phyloP scores from a whole-genome alignment of 2,113 vertebrate genomes.

The Aleadryas rufinucha region DNA sequence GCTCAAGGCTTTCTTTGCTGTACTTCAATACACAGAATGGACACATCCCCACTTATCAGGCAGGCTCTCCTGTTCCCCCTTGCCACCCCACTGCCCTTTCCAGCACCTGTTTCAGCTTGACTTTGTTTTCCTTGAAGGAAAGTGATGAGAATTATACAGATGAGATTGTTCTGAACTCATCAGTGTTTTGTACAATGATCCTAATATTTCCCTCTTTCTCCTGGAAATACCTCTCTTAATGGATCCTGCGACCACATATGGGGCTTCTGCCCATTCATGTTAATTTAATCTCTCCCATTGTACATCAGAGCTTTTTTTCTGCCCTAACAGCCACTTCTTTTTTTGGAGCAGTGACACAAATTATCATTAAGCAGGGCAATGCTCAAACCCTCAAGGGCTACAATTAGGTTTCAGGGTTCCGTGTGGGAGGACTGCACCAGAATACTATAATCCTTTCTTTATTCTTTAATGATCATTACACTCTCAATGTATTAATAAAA shows the following conservation, averaged over 20 bases:
- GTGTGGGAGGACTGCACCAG: conserved; percentile 48
- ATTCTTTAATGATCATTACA: conserved; percentile 53
- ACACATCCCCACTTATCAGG: not conserved
- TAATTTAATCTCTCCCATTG: conserved; percentile 54
- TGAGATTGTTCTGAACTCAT: conserved; percentile 1
- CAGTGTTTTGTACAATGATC: conserved; percentile 8
- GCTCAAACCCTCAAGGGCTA: conserved; percentile 47
- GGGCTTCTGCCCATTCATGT: conserved; percentile 43
- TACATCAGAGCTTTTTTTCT: conserved; percentile 40
- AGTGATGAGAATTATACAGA: not conserved
- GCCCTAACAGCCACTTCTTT: conserved; percentile 43
- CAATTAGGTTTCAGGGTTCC: conserved; percentile 55
- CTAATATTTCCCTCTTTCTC: conserved; percentile 10
- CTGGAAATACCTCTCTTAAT: conserved; percentile 38
- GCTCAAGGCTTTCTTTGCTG: conserved; percentile 26
- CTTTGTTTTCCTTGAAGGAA: conserved; percentile 31
- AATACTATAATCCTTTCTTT: conserved; percentile 44
- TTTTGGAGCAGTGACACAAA: conserved; percentile 47
- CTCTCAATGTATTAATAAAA: conserved; percentile 45
- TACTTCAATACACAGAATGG: not conserved
- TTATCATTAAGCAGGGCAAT: conserved; percentile 59
- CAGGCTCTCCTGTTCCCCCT: not conserved
- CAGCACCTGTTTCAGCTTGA: conserved; percentile 46
- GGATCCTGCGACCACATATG: not conserved
- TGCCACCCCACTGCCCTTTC: not conserved